Evolutionary conservation across 2,797 vertebrate species (phyloP), one percentile per base, ranked within the genome.

Genomic region (Myotis pilosus): DNA sequence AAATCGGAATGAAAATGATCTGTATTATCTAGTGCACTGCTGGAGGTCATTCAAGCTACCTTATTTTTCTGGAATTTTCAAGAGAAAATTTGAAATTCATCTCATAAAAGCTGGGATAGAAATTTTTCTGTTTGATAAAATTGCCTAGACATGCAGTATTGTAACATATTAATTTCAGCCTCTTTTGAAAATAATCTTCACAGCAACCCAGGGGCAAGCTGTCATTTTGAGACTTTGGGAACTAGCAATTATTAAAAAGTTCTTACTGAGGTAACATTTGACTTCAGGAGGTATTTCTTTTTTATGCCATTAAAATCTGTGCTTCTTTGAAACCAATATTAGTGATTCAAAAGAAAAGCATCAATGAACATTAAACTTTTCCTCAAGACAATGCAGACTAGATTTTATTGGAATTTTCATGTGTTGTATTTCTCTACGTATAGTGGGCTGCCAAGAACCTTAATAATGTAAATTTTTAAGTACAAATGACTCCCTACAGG

Each of bases 391-490:
- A 81, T 94, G 23, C 22, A 74, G 44, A 86, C 75, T 44, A 95
- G 47, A 87, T 1, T 90, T 95, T 93, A 16, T 89, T 95, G 41
- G 86, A 17, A 91, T 87, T 68, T 74, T 85, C 81, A 9, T 79
- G 74, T 93, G 41, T 93, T 97, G 25, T 60, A 81, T 96, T 96
- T 96, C 86, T 90, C 83, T 96, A 94, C 55, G 36, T 62, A 92
- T 55, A 95, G 64, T 91, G 94, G 76, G 94, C 83, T 78, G 53
- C 90, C 90, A 96, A 7, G 51, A 93, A 55, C 83, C 55, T 91
- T 91, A 97, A 96, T 96, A 97, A 95, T 80, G 12, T 49, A 92
- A 88, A 95, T 47, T 74, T 97, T 81, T 97, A 84, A 84, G 75
- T 96, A 95, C n/a, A 41, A 95, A 92, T 92, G 97, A 88, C 93